phyloP scores from a whole-genome alignment of 2,888 invertebrate genomes.

The Drosophila bunnanda region DNA sequence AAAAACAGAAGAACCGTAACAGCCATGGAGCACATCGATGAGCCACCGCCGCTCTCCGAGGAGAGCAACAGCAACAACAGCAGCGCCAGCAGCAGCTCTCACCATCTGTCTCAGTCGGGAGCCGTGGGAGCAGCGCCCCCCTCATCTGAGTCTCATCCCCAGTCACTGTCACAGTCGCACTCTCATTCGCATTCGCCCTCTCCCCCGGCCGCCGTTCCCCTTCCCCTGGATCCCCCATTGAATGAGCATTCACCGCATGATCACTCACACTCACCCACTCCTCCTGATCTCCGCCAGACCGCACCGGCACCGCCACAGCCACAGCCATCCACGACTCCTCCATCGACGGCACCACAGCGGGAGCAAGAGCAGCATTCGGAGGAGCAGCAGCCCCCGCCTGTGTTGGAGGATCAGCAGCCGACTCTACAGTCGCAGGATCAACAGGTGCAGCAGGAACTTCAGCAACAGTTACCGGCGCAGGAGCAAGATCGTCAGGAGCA shows the following conservation, averaged over 20 bases:
- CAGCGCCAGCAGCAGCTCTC: conserved; percentile 42
- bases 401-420: conserved; percentile 5
- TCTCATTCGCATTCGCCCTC: conserved; percentile 28
- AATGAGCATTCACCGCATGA: conserved; percentile 44
- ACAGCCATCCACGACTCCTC: conserved; percentile 44
- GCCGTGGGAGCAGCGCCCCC: conserved; percentile 30
- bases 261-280: conserved; percentile 73
- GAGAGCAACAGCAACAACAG: conserved; percentile 71
- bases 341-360: conserved; percentile 41
- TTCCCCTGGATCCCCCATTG: conserved; percentile 26
- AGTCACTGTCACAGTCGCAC: background rate
- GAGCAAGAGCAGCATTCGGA: conserved; percentile 22
- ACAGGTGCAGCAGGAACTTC: conserved; percentile 7
- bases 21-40: conserved; percentile 45
- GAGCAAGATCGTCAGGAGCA: background rate
- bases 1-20: conserved; percentile 13
- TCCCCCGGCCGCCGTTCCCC: conserved; percentile 1
- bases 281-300: conserved; percentile 71
- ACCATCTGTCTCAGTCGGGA: conserved; percentile 45
- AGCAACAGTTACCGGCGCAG: background rate
- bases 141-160: conserved; percentile 27
- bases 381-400: background rate
- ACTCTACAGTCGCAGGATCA: conserved; percentile 2
- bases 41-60: conserved; percentile 70
- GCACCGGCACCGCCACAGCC: conserved; percentile 35